Base-by-base conservation (phyloP, 2,888 invertebrate genomes). In the Arctia plantaginis region DNA sequence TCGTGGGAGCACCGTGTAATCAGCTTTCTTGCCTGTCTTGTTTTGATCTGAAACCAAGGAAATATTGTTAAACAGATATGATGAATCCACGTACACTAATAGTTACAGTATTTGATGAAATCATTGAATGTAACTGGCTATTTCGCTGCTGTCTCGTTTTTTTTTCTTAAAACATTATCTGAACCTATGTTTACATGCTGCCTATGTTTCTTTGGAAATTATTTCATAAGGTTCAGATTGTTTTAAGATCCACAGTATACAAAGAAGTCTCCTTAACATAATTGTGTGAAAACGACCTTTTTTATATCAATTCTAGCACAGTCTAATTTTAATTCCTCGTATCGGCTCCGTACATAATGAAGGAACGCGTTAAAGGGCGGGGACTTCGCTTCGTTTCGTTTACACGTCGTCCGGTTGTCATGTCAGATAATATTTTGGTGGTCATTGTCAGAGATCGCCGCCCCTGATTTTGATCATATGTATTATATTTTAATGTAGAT, bases 1-100 rank as follows among this genome's bases (percentile, higher is more conserved):
- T 93, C 95, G 95, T 95, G 95, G 94, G 95, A 95, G 93, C 94
- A 94, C 93, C 93, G 93, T 94, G 90, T 94, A 95, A 94, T 95
- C 95, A 94, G 93, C 92, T 94, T 94, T 94, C 95, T 92, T 94
- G 91, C 90, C 91, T 86, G 93, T 90, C 93, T 93, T 93, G 91
- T 94, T 94, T 93, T 92, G 90, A 93, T 92, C 91, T 89, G 88
- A 87, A 87, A 89, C 87, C 90, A 85, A 86, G 85, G 90, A 90
- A 88, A 88, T 90, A 91, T 85, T 84, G 78, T 79, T 83, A 74
- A 85, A 86, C 78, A 85, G 87, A 87, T 85, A 81, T 81, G 84
- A 77, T 82, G 76, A 75, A 72, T 79, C 69, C 72, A 35, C 66
- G 35, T 44, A 62, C 41, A 27, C 35, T 70, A 44, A 70, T 62